phyloP scores from a whole-genome alignment of 1,140 invertebrate species.

The Drosophila tani region DNA sequence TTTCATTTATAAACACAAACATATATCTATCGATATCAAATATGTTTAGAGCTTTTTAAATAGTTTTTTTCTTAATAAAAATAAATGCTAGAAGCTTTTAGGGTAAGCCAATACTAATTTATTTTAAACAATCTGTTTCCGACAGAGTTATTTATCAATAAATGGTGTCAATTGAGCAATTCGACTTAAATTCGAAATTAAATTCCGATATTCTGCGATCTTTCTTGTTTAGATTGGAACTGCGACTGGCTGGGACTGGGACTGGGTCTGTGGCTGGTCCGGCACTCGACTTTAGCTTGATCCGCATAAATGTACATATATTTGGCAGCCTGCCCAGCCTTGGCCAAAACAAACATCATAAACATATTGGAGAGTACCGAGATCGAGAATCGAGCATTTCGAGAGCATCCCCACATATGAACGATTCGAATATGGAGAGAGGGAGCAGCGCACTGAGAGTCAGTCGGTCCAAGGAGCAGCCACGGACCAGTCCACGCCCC shows the following conservation, averaged over 20 bases:
- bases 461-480: conserved; percentile 61
- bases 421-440: conserved; percentile 9
- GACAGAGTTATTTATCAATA: background rate
- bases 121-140: background rate
- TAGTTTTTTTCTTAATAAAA: background rate
- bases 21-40: background rate
- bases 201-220: background rate
- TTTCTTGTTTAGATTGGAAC: conserved; percentile 22
- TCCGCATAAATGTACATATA: conserved; percentile 8
- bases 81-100: background rate
- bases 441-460: conserved; percentile 35
- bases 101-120: background rate
- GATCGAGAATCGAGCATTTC: conserved; percentile 39
- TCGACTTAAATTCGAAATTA: background rate
- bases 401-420: conserved; percentile 33
- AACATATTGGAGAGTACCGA: conserved; percentile 42
- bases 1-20: background rate
- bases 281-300: conserved; percentile 1
- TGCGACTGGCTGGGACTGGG: conserved; percentile 1
- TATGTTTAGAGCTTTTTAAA: background rate
- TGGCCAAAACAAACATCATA: conserved; percentile 54
- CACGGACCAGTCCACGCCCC: conserved; percentile 35
- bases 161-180: conserved; percentile 16
- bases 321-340: conserved; percentile 69
- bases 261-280: background rate